A percentile compares a stretch with the other conserved stretches of the same genome.
Evolutionary conservation across 2,888 invertebrate species (phyloP).

Genomic region (Odontothrips loti): DNA sequence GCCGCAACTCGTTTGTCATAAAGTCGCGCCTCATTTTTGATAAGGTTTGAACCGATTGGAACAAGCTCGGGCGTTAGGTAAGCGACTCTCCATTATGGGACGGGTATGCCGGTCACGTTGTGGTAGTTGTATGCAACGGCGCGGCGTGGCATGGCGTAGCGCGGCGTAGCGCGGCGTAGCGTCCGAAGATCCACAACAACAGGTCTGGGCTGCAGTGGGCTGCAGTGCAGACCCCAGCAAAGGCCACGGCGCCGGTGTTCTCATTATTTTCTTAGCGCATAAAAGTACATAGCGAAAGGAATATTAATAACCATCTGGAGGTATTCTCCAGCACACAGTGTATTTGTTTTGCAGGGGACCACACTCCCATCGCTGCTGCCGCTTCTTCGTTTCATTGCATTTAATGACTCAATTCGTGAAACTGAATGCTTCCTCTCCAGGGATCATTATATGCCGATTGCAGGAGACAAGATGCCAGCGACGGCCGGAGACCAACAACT

Average conservation of each 20-base stretch:
- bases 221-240: background rate
- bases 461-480: background rate
- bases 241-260: background rate
- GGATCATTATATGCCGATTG: background rate
- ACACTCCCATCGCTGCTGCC: no score
- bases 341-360: no score
- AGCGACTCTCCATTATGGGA: slow-evolving; percentile 13
- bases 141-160: background rate
- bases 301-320: no score
- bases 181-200: background rate
- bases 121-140: slow-evolving; percentile 11
- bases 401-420: slow-evolving; percentile 4
- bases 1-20: no score
- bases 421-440: background rate
- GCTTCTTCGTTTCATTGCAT: no score
- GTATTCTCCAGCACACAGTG: no score
- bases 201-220: background rate
- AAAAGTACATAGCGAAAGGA: no score
- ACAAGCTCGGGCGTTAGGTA: background rate
- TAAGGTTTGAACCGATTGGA: no score
- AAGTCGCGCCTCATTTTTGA: no score
- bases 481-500: background rate
- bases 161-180: background rate
- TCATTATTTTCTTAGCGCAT: background rate
- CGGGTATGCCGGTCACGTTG: slow-evolving; percentile 14